Percentiles rank a stretch among this genome's conserved stretches.
These are phyloP conservation scores for Rhinoderma darwinii DNA, from an alignment of 2,113 vertebrate genomes.

Conservation along the genomic window DNA sequence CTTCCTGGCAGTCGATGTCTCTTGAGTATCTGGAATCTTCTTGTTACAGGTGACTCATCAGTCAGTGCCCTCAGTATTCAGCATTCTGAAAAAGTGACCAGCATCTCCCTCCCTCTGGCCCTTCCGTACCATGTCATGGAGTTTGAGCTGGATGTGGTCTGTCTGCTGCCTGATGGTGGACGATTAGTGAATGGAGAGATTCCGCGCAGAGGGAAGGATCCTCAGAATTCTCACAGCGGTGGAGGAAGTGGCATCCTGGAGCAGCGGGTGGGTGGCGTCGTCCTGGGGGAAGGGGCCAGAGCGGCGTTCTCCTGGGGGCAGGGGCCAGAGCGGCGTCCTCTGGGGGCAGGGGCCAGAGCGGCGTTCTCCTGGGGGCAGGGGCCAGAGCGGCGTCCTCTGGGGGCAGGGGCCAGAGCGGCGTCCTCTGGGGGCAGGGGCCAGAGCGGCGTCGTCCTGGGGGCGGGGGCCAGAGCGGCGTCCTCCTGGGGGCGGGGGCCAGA, in stretches of 20 bases:
- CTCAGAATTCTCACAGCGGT: conserved; percentile 6
- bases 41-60: conserved; percentile 76
- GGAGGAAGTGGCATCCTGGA: conserved; percentile 85
- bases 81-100: conserved; percentile 93
- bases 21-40: no score
- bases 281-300: not conserved
- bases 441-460: not conserved
- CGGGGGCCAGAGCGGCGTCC: no score
- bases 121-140: conserved; percentile 91
- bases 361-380: not conserved
- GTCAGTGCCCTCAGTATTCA: conserved; percentile 82
- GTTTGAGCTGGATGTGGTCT: conserved; percentile 92
- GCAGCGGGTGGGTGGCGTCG: conserved; percentile 25
- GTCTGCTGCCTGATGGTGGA: conserved; percentile 77
- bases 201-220: conserved; percentile 74
- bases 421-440: not conserved
- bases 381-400: not conserved
- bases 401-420: not conserved
- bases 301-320: not conserved
- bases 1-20: not conserved
- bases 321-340: no score
- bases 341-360: no score
- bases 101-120: conserved; percentile 85
- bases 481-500: no score
- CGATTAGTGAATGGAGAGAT: conserved; percentile 78